Evolutionary conservation across 2,888 invertebrate genomes (phyloP).

Genomic region (Cerceris ruficornis): DNA sequence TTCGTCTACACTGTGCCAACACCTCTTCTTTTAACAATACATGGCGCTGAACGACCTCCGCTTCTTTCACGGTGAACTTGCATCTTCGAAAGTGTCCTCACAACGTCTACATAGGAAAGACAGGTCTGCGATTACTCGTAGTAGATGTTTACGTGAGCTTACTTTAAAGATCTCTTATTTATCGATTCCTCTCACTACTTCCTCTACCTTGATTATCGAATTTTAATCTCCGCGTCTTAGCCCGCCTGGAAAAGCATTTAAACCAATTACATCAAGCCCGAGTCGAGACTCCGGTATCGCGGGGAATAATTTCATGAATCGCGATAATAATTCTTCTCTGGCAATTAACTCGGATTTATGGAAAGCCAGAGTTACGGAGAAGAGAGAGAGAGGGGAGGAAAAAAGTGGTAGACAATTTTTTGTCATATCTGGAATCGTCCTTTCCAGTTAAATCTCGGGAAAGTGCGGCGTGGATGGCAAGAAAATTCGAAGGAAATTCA

Average conservation of each 20-base stretch:
- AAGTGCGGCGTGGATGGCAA: not conserved
- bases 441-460: not conserved
- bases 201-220: constrained; percentile 72
- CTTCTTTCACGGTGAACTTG: no score
- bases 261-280: constrained; percentile 68
- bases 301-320: constrained; percentile 59
- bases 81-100: not conserved
- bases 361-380: constrained; percentile 41
- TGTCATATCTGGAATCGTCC: not conserved
- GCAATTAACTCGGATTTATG: constrained; percentile 62
- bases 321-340: constrained; percentile 59
- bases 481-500: not conserved
- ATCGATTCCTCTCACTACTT: constrained; percentile 67
- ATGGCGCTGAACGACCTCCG: no score
- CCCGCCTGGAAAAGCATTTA: constrained; percentile 76
- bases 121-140: not conserved
- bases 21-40: no score
- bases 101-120: not conserved
- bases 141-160: constrained; percentile 53
- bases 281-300: constrained; percentile 43
- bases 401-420: constrained; percentile 25
- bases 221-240: constrained; percentile 79
- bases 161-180: constrained; percentile 67
- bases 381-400: not conserved
- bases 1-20: not conserved